Base-by-base conservation (phyloP, 1,140 invertebrate species). In the Eriosoma lanigerum region DNA sequence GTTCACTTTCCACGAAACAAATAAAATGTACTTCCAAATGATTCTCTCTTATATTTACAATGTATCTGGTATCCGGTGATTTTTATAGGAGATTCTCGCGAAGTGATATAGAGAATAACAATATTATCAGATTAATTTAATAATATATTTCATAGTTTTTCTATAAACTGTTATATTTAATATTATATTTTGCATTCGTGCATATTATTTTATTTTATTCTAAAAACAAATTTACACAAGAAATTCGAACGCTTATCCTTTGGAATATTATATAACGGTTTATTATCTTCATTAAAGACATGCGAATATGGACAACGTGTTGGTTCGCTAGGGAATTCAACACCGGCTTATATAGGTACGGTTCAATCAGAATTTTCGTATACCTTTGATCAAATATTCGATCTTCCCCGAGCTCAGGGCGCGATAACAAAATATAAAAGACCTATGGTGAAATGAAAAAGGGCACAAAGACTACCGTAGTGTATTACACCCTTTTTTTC, bases 361-460 rank as follows among this genome's bases (percentile, higher is more conserved):
- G 75, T 78, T 78, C 75, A 60, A 78, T 78, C 56, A 44, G 21
- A 78, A 60, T 78, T 78, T 24, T 12, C 12, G 52, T 56, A 38
- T 38, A 24, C 75, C 60, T 78, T 78, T 78, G 75, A 78, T 78
- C 54, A 60, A 78, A 58, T 78, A 78, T 78, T 78, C 75, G 54
- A 62, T 60, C 54, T 62, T 78, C 17, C 8, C 26, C 38, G 17
- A 24, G n/a, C 29, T 72, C 48, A 15, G 24, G 68, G 21, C 9
- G 9, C 48, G 46, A 72, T 72, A 72, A 72, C 29, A 29, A 72
- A 72, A 48, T 78, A 78, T 26, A 62, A 62, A 60, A 26, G 75
- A 44, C 8, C 75, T 62, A 29, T 13, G 29, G 38, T 19, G 60
- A 38, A 8, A 38, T 38, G 19, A 75, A 78, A 62, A 62, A n/a